Evolutionary conservation across 2,113 vertebrate genomes (phyloP).

Genomic region (Urocitellus parryii): DNA sequence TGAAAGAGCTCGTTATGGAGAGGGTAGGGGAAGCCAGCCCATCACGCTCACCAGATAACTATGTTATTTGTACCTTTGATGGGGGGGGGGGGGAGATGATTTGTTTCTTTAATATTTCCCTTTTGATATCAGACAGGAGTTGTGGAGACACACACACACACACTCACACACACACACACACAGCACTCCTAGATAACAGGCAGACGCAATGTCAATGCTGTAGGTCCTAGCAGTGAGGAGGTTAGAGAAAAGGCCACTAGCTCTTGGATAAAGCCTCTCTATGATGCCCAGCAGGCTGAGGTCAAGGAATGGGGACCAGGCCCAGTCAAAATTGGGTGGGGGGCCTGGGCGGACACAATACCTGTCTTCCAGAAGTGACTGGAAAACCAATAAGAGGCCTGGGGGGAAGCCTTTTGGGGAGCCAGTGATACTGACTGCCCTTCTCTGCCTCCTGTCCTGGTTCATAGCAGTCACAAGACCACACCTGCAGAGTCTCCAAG

Average conservation of each 20-base stretch:
- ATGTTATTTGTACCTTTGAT: constrained; percentile 81
- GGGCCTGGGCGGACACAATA: too few relatives aligned
- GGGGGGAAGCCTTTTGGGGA: neutral
- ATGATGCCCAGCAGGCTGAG: neutral
- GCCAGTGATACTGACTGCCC: neutral
- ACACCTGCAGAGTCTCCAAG: rapidly evolving
- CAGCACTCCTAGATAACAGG: constrained; percentile 53
- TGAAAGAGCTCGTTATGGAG: constrained; percentile 74
- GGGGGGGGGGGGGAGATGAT: constrained; percentile 74
- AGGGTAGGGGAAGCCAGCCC: constrained; percentile 78
- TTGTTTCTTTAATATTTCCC: constrained; percentile 86
- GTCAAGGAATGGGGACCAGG: neutral
- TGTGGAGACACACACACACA: neutral
- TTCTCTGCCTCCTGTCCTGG: neutral
- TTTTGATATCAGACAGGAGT: constrained; percentile 74
- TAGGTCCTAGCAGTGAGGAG: constrained; percentile 54
- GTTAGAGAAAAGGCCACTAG: constrained; percentile 55
- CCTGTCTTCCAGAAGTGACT: neutral
- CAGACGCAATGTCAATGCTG: constrained; percentile 70
- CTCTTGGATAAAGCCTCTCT: constrained; percentile 19
- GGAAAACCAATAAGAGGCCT: neutral
- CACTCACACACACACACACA: constrained; percentile 66
- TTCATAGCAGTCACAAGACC: neutral
- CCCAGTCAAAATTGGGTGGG: neutral
- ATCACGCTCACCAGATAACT: constrained; percentile 81